Evolutionary conservation across 2,113 vertebrate genomes (phyloP).

Genomic region (Eptesicus fuscus): DNA sequence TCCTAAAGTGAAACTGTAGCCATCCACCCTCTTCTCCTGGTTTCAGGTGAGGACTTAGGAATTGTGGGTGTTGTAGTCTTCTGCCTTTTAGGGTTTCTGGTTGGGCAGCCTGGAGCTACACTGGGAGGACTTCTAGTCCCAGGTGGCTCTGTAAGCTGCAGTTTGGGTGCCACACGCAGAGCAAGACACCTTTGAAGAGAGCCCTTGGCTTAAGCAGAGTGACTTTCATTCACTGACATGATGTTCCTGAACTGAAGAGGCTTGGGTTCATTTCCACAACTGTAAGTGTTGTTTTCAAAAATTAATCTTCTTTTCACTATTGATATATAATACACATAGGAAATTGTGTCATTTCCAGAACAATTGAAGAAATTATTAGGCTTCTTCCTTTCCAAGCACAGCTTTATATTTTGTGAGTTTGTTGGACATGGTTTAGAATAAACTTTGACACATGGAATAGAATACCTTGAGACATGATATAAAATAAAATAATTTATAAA

Average conservation of each 20-base stretch:
- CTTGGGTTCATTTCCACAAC: constrained; percentile 53
- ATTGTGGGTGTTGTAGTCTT: constrained; percentile 82
- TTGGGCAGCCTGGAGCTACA: not conserved
- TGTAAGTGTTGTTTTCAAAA: constrained; percentile 72
- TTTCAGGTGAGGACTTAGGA: constrained; percentile 76
- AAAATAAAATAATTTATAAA: constrained; percentile 4
- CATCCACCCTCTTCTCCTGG: constrained; percentile 51
- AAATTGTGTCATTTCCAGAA: not conserved
- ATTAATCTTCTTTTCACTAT: constrained; percentile 10
- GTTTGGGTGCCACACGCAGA: not conserved
- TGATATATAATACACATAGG: not conserved
- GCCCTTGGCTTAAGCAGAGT: not conserved
- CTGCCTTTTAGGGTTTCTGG: not conserved
- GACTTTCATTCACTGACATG: constrained; percentile 45
- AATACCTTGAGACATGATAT: not conserved
- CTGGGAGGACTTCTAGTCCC: constrained; percentile 73
- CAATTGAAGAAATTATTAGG: constrained; percentile 14
- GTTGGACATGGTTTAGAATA: not conserved
- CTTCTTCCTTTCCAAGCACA: not conserved
- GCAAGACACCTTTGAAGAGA: not conserved
- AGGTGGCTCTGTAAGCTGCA: constrained; percentile 58
- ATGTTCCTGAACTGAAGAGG: constrained; percentile 54
- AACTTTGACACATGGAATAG: not conserved
- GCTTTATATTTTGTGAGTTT: not conserved
- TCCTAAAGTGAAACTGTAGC: constrained; percentile 27